These are phyloP conservation scores for Thelaira solivaga DNA, from an alignment of 2,888 invertebrate genomes.

Conservation along the genomic window DNA sequence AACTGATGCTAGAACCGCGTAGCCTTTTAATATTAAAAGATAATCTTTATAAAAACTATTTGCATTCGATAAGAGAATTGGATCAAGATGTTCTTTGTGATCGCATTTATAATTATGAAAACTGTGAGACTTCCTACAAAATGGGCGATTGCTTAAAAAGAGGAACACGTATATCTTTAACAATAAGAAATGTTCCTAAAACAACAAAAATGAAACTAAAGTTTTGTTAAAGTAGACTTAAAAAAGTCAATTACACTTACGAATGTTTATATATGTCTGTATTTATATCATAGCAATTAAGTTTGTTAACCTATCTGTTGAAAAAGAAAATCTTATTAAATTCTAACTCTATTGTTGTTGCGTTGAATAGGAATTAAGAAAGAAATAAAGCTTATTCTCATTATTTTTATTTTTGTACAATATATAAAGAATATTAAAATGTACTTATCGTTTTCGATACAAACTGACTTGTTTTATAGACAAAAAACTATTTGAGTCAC, in stretches of 20 bases:
- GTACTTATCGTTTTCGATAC: too few species aligned
- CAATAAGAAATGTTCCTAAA: slow-evolving; percentile 95
- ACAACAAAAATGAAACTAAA: slow-evolving; percentile 86
- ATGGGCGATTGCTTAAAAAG: slow-evolving; percentile 83
- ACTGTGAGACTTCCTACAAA: slow-evolving; percentile 80
- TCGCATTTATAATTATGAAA: slow-evolving; percentile 81
- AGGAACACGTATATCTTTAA: slow-evolving; percentile 90
- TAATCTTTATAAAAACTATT: slow-evolving; percentile 87
- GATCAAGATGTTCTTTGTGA: slow-evolving; percentile 81
- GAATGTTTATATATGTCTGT: neutral
- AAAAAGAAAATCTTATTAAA: neutral
- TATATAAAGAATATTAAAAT: too few species aligned
- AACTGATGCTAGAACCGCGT: slow-evolving; percentile 89
- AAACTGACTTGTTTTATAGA: too few species aligned
- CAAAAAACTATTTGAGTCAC: too few species aligned
- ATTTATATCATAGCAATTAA: neutral
- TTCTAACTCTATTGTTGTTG: too few species aligned
- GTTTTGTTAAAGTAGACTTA: slow-evolving; percentile 73
- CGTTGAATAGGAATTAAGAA: too few species aligned
- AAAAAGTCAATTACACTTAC: neutral
- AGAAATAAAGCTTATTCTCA: too few species aligned
- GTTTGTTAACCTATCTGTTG: neutral
- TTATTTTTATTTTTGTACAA: too few species aligned
- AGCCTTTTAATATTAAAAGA: slow-evolving; percentile 92
- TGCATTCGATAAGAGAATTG: slow-evolving; percentile 91